Conservation (phyloP, 2,888 invertebrate species). For the Panorpa germanica region DNA sequence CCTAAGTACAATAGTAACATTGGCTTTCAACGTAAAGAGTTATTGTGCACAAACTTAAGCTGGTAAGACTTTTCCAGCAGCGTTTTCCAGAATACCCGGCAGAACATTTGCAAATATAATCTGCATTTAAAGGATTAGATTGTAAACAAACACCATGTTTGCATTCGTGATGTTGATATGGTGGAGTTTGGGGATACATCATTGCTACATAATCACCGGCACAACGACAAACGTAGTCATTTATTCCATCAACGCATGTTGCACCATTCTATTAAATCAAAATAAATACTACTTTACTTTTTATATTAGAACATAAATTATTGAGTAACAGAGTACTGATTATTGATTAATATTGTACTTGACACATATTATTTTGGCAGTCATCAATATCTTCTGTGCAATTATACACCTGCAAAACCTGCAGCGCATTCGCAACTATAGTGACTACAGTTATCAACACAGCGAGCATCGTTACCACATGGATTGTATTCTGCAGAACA, state of each 20-base stretch:
- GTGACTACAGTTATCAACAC: slow-evolving; percentile 69
- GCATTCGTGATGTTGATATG: slow-evolving; percentile 94
- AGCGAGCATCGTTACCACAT: slow-evolving; percentile 82
- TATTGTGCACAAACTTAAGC: slow-evolving; percentile 78
- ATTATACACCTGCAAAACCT: slow-evolving; percentile 80
- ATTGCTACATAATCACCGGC: slow-evolving; percentile 71
- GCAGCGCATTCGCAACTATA: slow-evolving; percentile 72
- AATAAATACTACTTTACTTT: no score
- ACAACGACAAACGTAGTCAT: slow-evolving; percentile 85
- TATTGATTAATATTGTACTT: no score
- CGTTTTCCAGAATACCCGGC: slow-evolving; percentile 93
- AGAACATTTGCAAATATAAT: slow-evolving; percentile 89
- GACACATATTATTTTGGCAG: slow-evolving; percentile 87
- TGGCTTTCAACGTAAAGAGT: slow-evolving; percentile 82
- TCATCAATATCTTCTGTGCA: slow-evolving; percentile 91
- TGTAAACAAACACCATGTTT: slow-evolving; percentile 94
- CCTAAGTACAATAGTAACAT: slow-evolving; percentile 85
- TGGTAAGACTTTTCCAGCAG: slow-evolving; percentile 90
- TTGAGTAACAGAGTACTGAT: no score
- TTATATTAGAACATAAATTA: no score
- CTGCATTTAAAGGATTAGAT: slow-evolving; percentile 55
- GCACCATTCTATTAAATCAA: no score
- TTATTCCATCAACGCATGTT: slow-evolving; percentile 87
- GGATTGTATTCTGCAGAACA: slow-evolving; percentile 88
- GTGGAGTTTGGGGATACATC: slow-evolving; percentile 78